Conservation (phyloP, 2,113 vertebrate genomes). For the Callaeas wilsoni region DNA sequence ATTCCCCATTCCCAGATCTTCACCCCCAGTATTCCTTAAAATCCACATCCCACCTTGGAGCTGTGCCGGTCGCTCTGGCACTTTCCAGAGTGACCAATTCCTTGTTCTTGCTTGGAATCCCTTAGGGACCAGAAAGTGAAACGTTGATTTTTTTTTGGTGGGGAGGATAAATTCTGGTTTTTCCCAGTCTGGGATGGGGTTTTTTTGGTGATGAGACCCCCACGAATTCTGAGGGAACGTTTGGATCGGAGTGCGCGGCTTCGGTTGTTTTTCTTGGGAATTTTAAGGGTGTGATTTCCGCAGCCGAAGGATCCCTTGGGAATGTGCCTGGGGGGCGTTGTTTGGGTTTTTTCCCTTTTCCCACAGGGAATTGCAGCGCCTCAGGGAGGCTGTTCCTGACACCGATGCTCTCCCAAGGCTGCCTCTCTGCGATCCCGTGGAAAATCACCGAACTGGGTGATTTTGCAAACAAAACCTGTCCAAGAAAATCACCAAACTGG, state of each 20-base stretch:
- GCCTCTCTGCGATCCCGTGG: background rate
- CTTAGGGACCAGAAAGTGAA: background rate
- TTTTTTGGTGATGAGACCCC: background rate
- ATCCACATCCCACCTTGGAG: accelerated
- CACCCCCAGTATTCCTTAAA: background rate
- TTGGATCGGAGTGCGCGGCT: background rate
- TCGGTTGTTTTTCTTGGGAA: background rate
- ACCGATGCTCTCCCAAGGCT: background rate
- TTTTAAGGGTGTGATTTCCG: background rate
- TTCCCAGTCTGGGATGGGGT: background rate
- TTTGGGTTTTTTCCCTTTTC: background rate
- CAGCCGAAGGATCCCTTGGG: accelerated
- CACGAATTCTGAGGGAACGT: background rate
- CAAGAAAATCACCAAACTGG: background rate
- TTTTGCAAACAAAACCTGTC: background rate
- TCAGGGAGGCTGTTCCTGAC: background rate
- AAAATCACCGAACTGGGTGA: background rate
- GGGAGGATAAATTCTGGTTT: background rate
- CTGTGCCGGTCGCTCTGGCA: background rate
- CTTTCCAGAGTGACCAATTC: background rate
- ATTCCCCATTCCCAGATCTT: background rate
- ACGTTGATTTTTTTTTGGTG: background rate
- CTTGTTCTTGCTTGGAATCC: background rate
- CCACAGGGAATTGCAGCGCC: background rate
- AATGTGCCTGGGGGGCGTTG: accelerated